Percentiles rank a stretch among this genome's conserved stretches.
These are phyloP conservation scores for Drosophila varians DNA, from an alignment of 1,140 invertebrate species.

Conservation along the genomic window DNA sequence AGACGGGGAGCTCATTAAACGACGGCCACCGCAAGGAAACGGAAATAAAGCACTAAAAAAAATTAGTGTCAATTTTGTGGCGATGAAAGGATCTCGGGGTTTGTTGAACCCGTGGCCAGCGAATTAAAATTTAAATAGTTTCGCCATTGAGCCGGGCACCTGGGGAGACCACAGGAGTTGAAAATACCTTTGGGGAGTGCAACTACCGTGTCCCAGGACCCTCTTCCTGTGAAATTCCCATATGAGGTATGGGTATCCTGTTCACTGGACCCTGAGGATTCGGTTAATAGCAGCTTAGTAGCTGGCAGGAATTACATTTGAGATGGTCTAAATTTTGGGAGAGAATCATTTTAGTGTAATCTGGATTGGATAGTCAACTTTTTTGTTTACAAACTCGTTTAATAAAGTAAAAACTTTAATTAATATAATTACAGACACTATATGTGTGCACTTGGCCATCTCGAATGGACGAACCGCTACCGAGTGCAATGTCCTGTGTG, in stretches of 20 bases:
- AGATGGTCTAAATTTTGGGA: too few relatives aligned
- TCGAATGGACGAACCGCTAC: not conserved
- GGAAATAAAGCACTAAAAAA: slow-evolving; percentile 35
- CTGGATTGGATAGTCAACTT: too few relatives aligned
- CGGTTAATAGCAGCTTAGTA: slow-evolving; percentile 34
- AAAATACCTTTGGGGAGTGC: slow-evolving; percentile 5
- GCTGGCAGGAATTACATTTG: not conserved
- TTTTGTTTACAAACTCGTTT: too few relatives aligned
- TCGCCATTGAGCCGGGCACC: slow-evolving; percentile 70
- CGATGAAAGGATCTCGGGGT: slow-evolving; percentile 7
- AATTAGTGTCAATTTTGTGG: not conserved
- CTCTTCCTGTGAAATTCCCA: slow-evolving; percentile 15
- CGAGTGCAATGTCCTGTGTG: slow-evolving; percentile 38
- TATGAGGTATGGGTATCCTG: slow-evolving; percentile 22
- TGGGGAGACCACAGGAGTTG: slow-evolving; percentile 10
- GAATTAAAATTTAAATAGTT: slow-evolving; percentile 75
- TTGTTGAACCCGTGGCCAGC: slow-evolving; percentile 34
- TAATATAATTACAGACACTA: not conserved
- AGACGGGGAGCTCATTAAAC: slow-evolving; percentile 37
- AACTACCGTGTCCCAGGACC: slow-evolving; percentile 48
- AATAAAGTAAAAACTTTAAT: not conserved
- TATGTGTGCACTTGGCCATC: not conserved
- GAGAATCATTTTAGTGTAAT: too few relatives aligned
- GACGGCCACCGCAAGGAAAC: slow-evolving; percentile 25
- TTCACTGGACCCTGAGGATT: slow-evolving; percentile 12